phyloP scores from a whole-genome alignment of 2,888 invertebrate species.

The Thumatha senex region DNA sequence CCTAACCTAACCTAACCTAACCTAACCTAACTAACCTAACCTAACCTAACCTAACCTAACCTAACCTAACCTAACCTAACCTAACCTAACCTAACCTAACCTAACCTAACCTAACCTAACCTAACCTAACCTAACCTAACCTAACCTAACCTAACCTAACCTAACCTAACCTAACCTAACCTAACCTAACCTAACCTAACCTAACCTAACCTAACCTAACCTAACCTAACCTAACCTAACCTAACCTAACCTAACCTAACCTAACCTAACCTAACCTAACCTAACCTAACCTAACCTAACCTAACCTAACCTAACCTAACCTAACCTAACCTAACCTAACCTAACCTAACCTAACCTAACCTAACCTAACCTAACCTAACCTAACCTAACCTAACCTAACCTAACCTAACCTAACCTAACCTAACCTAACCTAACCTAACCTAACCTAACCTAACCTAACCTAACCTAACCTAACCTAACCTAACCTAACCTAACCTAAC shows the following conservation, averaged over 20 bases:
- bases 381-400: constrained; percentile 15
- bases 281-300: constrained; percentile 17
- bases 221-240: constrained; percentile 26
- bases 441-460: too few species aligned
- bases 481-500: too few species aligned
- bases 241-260: constrained; percentile 16
- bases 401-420: constrained; percentile 17
- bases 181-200: constrained; percentile 23
- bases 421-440: too few species aligned
- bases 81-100: constrained; percentile 21
- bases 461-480: too few species aligned
- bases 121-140: constrained; percentile 22
- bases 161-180: constrained; percentile 25
- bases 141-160: constrained; percentile 32
- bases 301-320: constrained; percentile 12
- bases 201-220: constrained; percentile 25
- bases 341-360: constrained; percentile 6
- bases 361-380: constrained; percentile 17
- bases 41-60: constrained; percentile 22
- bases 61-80: constrained; percentile 21
- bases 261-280: constrained; percentile 20
- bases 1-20: constrained; percentile 19
- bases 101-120: constrained; percentile 18
- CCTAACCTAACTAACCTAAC: constrained; percentile 19
- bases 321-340: constrained; percentile 15